phyloP scores from a whole-genome alignment of 2,888 invertebrate genomes.

The Drosophila niveifrons region DNA sequence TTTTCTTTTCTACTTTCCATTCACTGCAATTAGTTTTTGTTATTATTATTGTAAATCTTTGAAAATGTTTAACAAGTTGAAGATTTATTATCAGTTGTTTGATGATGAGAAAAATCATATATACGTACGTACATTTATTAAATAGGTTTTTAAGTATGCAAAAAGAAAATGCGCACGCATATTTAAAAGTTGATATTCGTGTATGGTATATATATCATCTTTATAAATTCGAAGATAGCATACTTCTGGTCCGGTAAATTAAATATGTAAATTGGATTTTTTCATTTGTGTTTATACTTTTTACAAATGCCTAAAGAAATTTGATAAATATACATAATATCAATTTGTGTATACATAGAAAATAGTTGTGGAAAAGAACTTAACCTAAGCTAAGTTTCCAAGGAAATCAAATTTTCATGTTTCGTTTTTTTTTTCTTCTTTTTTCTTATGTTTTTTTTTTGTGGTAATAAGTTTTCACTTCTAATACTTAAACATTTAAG shows the following conservation, averaged over 20 bases:
- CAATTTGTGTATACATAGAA: slow-evolving; percentile 64
- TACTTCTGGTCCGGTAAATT: slow-evolving; percentile 73
- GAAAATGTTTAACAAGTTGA: slow-evolving; percentile 68
- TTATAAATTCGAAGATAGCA: slow-evolving; percentile 75
- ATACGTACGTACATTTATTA: slow-evolving; percentile 26
- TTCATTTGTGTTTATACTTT: slow-evolving; percentile 34
- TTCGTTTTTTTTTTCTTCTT: slow-evolving; percentile 6
- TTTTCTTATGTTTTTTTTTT: slow-evolving; percentile 13
- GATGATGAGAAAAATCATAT: slow-evolving; percentile 51
- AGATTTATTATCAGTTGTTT: slow-evolving; percentile 44
- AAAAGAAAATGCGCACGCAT: slow-evolving; percentile 54
- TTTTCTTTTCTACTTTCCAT: slow-evolving; percentile 35
- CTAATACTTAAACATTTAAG: slow-evolving; percentile 74
- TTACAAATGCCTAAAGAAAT: slow-evolving; percentile 41
- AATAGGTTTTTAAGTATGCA: slow-evolving; percentile 61
- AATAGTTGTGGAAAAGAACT: slow-evolving; percentile 51
- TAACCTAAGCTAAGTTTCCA: slow-evolving; percentile 75
- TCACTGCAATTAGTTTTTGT: slow-evolving; percentile 36
- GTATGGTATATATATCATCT: slow-evolving; percentile 37
- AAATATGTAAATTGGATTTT: slow-evolving; percentile 42
- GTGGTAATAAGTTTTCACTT: slow-evolving; percentile 44
- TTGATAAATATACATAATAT: slow-evolving; percentile 70
- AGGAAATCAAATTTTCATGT: slow-evolving; percentile 64
- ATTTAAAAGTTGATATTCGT: slow-evolving; percentile 38
- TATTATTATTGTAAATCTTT: slow-evolving; percentile 52